Percentiles rank a stretch among this genome's conserved stretches.
Evolutionary conservation across 2,888 invertebrate genomes (phyloP).

Genomic region (Mimumesa dahlbomi): DNA sequence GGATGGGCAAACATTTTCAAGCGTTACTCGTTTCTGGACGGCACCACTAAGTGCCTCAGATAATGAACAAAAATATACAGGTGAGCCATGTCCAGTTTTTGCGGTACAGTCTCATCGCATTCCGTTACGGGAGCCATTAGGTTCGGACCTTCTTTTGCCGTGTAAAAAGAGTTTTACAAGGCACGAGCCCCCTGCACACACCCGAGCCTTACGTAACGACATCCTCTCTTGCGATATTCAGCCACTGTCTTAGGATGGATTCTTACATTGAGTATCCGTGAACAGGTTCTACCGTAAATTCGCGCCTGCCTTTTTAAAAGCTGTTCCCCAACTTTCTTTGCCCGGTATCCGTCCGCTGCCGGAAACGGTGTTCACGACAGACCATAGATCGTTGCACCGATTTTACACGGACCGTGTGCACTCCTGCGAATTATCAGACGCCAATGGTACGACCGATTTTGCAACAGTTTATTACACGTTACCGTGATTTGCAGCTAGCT

Average conservation of each 20-base stretch:
- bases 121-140: constrained; percentile 44
- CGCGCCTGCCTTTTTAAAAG: constrained; percentile 17
- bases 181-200: constrained; percentile 41
- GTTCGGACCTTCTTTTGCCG: constrained; percentile 36
- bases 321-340: constrained; percentile 37
- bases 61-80: constrained; percentile 20
- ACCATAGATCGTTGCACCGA: constrained; percentile 9
- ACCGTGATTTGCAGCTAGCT: not conserved
- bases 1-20: not conserved
- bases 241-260: constrained; percentile 35
- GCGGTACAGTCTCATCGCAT: constrained; percentile 11
- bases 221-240: constrained; percentile 67
- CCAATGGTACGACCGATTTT: constrained; percentile 19
- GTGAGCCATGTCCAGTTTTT: constrained; percentile 28
- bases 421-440: constrained; percentile 1
- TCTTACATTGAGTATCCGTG: constrained; percentile 24
- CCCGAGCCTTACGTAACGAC: constrained; percentile 61
- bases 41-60: not conserved
- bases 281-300: constrained; percentile 49
- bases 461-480: constrained; percentile 25
- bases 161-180: constrained; percentile 58
- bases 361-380: constrained; percentile 39
- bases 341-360: constrained; percentile 45
- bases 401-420: not conserved
- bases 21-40: too few relatives aligned